Percentiles rank a stretch among this genome's conserved stretches.
Evolutionary conservation across 2,888 invertebrate genomes (phyloP).

Genomic region (Lasioglossum morio): DNA sequence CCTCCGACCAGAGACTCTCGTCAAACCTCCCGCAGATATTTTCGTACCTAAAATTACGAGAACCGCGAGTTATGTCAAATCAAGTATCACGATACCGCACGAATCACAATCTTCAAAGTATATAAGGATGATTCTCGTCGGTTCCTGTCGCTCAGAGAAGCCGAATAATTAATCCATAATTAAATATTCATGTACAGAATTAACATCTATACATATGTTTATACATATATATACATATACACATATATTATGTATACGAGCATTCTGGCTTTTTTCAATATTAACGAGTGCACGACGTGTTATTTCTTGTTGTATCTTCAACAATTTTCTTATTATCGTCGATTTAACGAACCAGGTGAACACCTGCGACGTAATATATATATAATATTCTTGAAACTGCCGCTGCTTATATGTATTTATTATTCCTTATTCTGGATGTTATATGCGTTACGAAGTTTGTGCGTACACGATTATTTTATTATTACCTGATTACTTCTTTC

Average conservation of each 20-base stretch:
- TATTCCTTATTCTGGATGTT: background rate
- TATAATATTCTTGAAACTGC: background rate
- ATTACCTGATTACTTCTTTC: constrained; percentile 11
- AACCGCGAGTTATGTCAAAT: background rate
- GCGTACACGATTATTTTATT: background rate
- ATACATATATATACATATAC: too few relatives aligned
- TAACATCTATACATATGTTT: background rate
- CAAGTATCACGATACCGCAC: background rate
- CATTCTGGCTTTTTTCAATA: background rate
- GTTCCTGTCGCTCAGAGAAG: background rate
- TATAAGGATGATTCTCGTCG: background rate
- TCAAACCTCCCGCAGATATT: constrained; percentile 16
- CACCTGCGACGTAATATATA: background rate
- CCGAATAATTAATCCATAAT: background rate
- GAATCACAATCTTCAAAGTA: background rate
- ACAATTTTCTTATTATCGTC: background rate
- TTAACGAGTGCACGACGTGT: background rate
- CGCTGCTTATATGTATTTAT: background rate
- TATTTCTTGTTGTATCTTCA: background rate
- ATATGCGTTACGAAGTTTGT: background rate
- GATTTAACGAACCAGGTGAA: background rate
- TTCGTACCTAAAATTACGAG: constrained; percentile 11
- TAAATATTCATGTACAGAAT: background rate
- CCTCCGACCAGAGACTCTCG: background rate
- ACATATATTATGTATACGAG: background rate